phyloP scores from a whole-genome alignment of 2,888 invertebrate species.

The Chrysolina haemoptera region DNA sequence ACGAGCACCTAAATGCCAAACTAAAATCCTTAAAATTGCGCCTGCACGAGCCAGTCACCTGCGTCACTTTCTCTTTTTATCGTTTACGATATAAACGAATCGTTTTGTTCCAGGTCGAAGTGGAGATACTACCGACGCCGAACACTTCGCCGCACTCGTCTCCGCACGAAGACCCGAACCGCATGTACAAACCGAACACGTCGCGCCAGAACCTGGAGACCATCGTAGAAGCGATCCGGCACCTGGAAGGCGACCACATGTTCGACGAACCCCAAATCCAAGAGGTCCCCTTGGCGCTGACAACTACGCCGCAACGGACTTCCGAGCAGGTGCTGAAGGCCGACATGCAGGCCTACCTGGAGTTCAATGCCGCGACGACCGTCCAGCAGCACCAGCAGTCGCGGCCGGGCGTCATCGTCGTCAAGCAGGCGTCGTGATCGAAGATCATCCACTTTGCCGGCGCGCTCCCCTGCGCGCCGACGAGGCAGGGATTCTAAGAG shows the following conservation, averaged over 20 bases:
- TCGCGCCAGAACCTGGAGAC: slow-evolving; percentile 97
- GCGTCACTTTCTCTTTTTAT: too few relatives aligned
- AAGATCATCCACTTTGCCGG: slow-evolving; percentile 69
- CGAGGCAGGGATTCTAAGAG: slow-evolving; percentile 46
- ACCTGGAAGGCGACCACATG: slow-evolving; percentile 95
- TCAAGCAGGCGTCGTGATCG: slow-evolving; percentile 86
- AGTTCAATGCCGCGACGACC: slow-evolving; percentile 70
- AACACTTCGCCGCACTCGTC: slow-evolving; percentile 52
- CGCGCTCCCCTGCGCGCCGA: slow-evolving; percentile 45
- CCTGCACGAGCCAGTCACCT: too few relatives aligned
- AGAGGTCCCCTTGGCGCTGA: slow-evolving; percentile 76
- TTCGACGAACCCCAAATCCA: slow-evolving; percentile 80
- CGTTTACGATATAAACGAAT: too few relatives aligned
- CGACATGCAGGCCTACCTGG: slow-evolving; percentile 77
- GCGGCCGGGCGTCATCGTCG: slow-evolving; percentile 92
- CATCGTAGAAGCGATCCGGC: slow-evolving; percentile 98
- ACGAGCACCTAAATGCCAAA: too few relatives aligned
- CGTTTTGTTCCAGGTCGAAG: slow-evolving; percentile 54
- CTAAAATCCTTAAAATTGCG: too few relatives aligned
- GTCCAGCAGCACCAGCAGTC: slow-evolving; percentile 76
- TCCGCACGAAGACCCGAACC: slow-evolving; percentile 61
- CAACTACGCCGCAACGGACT: slow-evolving; percentile 65
- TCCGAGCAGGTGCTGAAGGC: slow-evolving; percentile 69
- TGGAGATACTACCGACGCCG: slow-evolving; percentile 66
- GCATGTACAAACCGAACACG: slow-evolving; percentile 78